phyloP scores from a whole-genome alignment of 2,888 invertebrate genomes.

The Lithophane socia region DNA sequence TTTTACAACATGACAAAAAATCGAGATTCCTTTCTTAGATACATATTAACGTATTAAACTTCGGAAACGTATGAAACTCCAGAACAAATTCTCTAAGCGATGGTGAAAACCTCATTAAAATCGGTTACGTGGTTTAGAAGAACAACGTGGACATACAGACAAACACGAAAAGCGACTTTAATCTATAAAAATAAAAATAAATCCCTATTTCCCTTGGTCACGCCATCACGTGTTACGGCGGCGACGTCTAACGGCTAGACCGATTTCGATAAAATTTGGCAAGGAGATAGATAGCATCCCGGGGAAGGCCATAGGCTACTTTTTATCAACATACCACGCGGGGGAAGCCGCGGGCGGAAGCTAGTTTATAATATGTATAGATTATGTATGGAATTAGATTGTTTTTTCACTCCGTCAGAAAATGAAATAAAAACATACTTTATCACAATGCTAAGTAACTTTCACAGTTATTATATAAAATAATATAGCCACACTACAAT shows the following conservation, averaged over 20 bases:
- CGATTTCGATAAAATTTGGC: no score
- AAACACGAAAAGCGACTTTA: neutral
- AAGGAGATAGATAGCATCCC: no score
- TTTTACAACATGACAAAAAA: neutral
- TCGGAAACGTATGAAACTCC: no score
- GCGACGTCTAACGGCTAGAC: no score
- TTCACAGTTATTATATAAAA: neutral
- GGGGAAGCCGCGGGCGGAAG: no score
- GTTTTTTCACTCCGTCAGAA: neutral
- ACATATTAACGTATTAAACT: neutral
- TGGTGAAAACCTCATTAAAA: neutral
- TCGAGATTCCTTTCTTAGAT: no score
- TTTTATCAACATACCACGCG: no score
- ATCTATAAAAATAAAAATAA: no score
- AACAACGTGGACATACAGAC: neutral
- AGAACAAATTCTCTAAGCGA: neutral
- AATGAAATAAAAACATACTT: constrained; percentile 7
- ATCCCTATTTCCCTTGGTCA: no score
- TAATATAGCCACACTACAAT: neutral
- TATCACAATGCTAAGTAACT: neutral
- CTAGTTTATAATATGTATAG: no score
- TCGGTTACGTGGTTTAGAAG: neutral
- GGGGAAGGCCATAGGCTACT: no score
- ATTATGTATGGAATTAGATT: neutral
- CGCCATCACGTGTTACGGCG: no score